Evolutionary conservation across 2,797 vertebrate species (phyloP).

Genomic region (Falco berigora): DNA sequence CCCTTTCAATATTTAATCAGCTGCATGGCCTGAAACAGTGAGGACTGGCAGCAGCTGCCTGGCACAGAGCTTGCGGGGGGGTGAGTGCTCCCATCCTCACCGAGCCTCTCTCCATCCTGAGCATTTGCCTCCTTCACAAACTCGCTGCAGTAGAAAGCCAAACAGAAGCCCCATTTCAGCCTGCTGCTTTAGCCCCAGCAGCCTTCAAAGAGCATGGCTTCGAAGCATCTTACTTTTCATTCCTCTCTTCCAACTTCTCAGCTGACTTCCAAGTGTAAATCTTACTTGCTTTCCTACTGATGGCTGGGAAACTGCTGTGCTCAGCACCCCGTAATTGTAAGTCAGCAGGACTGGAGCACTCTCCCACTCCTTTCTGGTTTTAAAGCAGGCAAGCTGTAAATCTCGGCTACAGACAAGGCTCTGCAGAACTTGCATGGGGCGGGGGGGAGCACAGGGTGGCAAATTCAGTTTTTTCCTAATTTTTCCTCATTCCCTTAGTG

Average conservation of each 20-base stretch:
- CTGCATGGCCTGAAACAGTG: neutral
- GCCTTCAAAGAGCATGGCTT: neutral
- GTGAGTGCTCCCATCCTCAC: neutral
- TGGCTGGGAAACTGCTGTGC: neutral
- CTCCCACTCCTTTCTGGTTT: neutral
- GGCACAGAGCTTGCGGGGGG: accelerated
- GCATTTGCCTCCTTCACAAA: neutral
- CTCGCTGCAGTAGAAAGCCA: neutral
- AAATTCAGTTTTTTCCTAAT: neutral
- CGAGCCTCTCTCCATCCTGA: neutral
- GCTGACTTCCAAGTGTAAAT: neutral
- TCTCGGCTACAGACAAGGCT: neutral
- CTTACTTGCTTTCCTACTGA: neutral
- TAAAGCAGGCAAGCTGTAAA: neutral
- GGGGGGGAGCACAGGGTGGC: too few species aligned
- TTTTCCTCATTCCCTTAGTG: neutral
- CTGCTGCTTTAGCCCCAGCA: neutral
- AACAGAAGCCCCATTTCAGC: neutral
- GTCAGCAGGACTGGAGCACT: neutral
- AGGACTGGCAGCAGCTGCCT: neutral
- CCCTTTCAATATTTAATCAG: conserved; percentile 64
- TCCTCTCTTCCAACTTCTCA: neutral
- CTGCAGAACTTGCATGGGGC: neutral
- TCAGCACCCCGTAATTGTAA: neutral
- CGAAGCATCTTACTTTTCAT: neutral